A percentile compares a stretch with the other conserved stretches of the same genome.
These are phyloP conservation scores for Nyctereutes procyonoides DNA, from an alignment of 2,113 vertebrate species.

Conservation along the genomic window DNA sequence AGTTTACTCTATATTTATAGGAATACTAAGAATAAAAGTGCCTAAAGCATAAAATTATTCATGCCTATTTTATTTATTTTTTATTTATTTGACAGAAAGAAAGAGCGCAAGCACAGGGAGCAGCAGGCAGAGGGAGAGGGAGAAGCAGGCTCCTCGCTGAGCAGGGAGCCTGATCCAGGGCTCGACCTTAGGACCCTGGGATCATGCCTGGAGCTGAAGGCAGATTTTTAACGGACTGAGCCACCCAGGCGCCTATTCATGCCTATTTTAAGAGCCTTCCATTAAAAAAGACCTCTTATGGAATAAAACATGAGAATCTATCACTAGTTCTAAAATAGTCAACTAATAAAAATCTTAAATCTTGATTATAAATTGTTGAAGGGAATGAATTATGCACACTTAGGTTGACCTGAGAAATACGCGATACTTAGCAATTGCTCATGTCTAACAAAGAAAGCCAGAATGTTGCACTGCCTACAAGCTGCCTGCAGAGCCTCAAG, in stretches of 20 bases:
- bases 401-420: conserved; percentile 1
- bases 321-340: neutral
- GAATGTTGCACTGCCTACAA: neutral
- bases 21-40: conserved; percentile 1
- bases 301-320: conserved; percentile 29
- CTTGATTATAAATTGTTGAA: conserved; percentile 14
- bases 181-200: no score
- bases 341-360: conserved; percentile 25
- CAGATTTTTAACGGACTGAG: no score
- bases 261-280: conserved; percentile 37
- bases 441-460: conserved; percentile 30
- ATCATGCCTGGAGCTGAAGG: no score
- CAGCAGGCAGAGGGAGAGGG: no score
- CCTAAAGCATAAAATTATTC: conserved; percentile 30
- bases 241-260: no score
- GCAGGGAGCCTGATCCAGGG: no score
- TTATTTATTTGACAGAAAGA: no score
- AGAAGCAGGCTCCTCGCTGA: no score
- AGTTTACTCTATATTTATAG: neutral
- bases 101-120: no score
- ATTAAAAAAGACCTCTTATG: neutral
- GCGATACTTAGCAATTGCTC: neutral
- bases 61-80: neutral
- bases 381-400: neutral
- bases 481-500: neutral